Conservation (phyloP, 2,888 invertebrate genomes). For the Mylabris sibirica region DNA sequence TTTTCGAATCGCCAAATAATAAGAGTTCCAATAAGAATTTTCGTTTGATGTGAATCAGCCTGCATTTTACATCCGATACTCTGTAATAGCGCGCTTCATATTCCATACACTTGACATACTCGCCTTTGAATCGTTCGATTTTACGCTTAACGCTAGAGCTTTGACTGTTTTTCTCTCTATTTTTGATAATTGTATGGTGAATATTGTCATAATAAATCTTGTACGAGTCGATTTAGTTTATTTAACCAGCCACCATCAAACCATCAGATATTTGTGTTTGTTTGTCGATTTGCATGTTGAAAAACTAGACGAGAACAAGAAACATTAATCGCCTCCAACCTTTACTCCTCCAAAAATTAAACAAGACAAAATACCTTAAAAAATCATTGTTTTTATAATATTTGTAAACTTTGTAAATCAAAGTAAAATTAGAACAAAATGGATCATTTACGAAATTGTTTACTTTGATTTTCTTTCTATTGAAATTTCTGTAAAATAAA, state of each 20-base stretch:
- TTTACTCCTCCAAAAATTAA: conserved; percentile 3
- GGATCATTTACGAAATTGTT: conserved; percentile 3
- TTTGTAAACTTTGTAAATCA: conserved; percentile 14
- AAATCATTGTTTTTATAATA: background rate
- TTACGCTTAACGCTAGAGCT: conserved; percentile 7
- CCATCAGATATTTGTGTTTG: conserved; percentile 42
- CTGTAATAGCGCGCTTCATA: too few relatives aligned
- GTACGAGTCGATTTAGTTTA: conserved; percentile 12
- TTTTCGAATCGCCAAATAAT: too few relatives aligned
- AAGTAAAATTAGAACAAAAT: background rate
- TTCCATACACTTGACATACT: too few relatives aligned
- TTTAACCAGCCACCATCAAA: conserved; percentile 10
- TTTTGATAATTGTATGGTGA: conserved; percentile 25
- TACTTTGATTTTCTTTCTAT: conserved; percentile 18
- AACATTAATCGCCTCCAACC: conserved; percentile 17
- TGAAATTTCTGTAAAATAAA: background rate
- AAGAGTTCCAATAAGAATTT: too few relatives aligned
- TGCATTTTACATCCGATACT: too few relatives aligned
- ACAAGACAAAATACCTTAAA: background rate
- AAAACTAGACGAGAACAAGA: conserved; percentile 12
- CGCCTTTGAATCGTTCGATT: background rate
- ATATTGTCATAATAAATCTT: conserved; percentile 16
- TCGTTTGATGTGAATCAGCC: too few relatives aligned
- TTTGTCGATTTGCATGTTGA: conserved; percentile 44
- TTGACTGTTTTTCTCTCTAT: conserved; percentile 15